These are phyloP conservation scores for Lerema accius DNA, from an alignment of 1,140 invertebrate species.

Conservation along the genomic window DNA sequence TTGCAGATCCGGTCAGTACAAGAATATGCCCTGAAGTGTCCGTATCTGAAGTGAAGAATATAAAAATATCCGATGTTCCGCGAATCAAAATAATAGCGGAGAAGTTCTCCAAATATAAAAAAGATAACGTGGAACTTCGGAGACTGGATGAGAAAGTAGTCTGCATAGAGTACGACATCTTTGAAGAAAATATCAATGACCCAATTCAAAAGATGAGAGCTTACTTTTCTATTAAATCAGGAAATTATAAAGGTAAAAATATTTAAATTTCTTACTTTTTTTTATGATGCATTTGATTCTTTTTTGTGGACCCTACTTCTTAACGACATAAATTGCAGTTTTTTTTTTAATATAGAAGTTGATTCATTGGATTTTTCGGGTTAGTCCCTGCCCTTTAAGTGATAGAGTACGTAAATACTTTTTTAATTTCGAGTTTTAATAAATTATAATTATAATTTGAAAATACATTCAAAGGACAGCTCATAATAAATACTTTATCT, in stretches of 20 bases:
- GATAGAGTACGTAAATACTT: too few species aligned
- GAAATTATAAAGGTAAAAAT: not conserved
- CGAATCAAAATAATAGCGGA: conserved; percentile 64
- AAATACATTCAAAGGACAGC: too few species aligned
- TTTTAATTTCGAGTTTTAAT: too few species aligned
- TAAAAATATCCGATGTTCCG: conserved; percentile 56
- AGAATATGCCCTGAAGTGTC: not conserved
- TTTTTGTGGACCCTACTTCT: too few species aligned
- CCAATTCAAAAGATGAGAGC: conserved; percentile 60
- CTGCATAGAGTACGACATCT: conserved; percentile 69
- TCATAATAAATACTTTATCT: too few species aligned
- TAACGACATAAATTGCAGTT: too few species aligned
- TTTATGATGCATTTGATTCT: too few species aligned
- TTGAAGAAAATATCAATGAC: conserved; percentile 31
- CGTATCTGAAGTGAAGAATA: conserved; percentile 18
- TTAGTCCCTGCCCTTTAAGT: too few species aligned
- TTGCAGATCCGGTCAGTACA: conserved; percentile 4
- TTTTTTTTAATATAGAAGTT: too few species aligned
- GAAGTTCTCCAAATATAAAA: conserved; percentile 63
- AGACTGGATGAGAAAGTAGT: conserved; percentile 66
- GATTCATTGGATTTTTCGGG: too few species aligned
- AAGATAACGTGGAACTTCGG: conserved; percentile 63
- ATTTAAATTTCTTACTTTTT: too few species aligned
- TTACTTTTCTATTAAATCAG: conserved; percentile 62
- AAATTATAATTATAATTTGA: too few species aligned